These are phyloP conservation scores for Agrochola lychnidis DNA, from an alignment of 2,888 invertebrate species.

Conservation along the genomic window DNA sequence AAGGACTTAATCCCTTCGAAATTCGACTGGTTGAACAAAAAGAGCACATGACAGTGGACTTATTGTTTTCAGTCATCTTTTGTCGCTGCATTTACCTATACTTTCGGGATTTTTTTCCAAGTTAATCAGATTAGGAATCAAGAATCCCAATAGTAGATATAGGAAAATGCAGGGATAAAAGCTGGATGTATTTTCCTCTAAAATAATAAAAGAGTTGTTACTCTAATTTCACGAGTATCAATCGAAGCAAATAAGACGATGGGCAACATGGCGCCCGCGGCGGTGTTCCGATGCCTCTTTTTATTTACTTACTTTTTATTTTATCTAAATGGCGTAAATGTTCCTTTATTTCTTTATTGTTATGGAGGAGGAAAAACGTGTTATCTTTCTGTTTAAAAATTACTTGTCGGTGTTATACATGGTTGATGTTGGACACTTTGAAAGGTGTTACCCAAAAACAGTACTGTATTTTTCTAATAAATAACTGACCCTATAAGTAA, in stretches of 20 bases:
- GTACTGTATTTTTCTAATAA: no score
- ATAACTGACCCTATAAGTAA: neutral
- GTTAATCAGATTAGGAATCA: neutral
- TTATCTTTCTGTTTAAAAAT: conserved; percentile 18
- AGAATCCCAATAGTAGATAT: neutral
- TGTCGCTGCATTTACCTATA: neutral
- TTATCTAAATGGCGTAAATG: conserved; percentile 56
- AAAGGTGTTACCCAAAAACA: neutral
- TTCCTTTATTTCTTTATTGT: conserved; percentile 47
- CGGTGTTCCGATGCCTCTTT: conserved; percentile 49
- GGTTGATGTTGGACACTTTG: neutral
- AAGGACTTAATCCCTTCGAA: neutral
- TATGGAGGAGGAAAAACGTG: conserved; percentile 33
- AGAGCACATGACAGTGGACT: neutral
- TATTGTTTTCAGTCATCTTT: neutral
- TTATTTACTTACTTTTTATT: neutral
- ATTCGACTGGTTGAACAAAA: neutral
- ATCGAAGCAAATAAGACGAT: conserved; percentile 53
- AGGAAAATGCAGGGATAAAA: conserved; percentile 1
- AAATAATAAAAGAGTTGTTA: conserved; percentile 32
- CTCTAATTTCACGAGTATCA: conserved; percentile 45
- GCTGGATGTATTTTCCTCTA: conserved; percentile 3
- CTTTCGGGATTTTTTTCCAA: neutral
- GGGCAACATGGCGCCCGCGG: conserved; percentile 41
- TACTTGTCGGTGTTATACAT: conserved; percentile 13